phyloP scores from a whole-genome alignment of 2,888 invertebrate species.

The Busseola fusca region DNA sequence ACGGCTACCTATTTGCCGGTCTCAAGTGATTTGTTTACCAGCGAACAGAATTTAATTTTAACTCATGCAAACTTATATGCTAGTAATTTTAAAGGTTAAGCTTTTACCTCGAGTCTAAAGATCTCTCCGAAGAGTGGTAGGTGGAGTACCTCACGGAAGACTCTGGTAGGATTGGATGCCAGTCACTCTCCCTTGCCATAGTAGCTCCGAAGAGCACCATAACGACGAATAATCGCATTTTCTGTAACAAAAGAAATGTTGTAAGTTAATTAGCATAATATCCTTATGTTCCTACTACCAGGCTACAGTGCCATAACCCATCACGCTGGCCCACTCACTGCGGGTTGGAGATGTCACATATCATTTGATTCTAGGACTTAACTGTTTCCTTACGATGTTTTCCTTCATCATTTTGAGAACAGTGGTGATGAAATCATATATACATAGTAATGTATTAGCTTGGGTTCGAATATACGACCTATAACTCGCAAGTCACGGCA shows the following conservation, averaged over 20 bases:
- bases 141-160: constrained; percentile 72
- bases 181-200: constrained; percentile 78
- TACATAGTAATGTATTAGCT: too few species aligned
- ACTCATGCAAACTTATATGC: not conserved
- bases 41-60: not conserved
- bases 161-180: constrained; percentile 87
- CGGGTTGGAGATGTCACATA: not conserved
- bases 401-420: too few species aligned
- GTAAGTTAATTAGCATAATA: too few species aligned
- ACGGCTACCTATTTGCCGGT: not conserved
- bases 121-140: constrained; percentile 76
- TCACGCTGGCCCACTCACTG: not conserved
- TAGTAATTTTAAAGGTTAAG: not conserved
- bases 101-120: constrained; percentile 73
- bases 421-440: too few species aligned
- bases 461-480: too few species aligned
- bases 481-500: too few species aligned
- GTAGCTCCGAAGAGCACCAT: constrained; percentile 71
- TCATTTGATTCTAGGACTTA: not conserved
- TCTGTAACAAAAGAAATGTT: constrained; percentile 72
- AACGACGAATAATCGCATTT: constrained; percentile 74
- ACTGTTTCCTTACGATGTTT: not conserved
- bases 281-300: too few species aligned
- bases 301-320: too few species aligned
- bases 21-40: not conserved